phyloP scores from a whole-genome alignment of 1,140 invertebrate genomes.

The Brachionus plicatilis region DNA sequence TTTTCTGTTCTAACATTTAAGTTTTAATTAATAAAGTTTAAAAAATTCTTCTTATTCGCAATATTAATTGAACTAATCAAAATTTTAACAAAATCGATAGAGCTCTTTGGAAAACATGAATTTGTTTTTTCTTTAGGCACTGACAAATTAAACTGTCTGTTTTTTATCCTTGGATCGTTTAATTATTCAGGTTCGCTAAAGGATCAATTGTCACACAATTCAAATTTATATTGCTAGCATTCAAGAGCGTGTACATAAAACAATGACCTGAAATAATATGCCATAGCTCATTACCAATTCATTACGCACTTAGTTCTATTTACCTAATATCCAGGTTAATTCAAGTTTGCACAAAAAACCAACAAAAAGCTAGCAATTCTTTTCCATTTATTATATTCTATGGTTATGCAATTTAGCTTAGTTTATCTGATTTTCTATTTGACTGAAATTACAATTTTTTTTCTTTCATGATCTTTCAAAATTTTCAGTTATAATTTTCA shows the following conservation, averaged over 20 bases:
- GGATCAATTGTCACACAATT: neutral
- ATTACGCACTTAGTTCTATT: neutral
- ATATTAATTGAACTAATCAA: neutral
- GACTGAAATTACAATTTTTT: neutral
- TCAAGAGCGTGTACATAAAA: neutral
- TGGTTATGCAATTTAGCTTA: neutral
- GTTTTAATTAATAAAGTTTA: neutral
- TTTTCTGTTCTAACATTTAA: neutral
- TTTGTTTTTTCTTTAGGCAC: neutral
- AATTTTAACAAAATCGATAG: neutral
- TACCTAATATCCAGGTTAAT: constrained; percentile 22
- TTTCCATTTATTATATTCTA: neutral
- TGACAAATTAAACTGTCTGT: neutral
- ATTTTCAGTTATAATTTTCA: neutral
- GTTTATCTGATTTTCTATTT: constrained; percentile 10
- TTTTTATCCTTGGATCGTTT: neutral
- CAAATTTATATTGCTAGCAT: neutral
- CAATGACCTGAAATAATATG: constrained; percentile 7
- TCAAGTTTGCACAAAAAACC: neutral
- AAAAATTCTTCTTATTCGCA: neutral
- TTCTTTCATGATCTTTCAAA: neutral
- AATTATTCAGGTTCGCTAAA: neutral
- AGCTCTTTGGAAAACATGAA: neutral
- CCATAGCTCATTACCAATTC: neutral
- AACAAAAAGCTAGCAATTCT: neutral